Percentiles rank a stretch among this genome's conserved stretches.
Conservation (phyloP, 2,888 invertebrate species). For the Cyclophora punctaria region DNA sequence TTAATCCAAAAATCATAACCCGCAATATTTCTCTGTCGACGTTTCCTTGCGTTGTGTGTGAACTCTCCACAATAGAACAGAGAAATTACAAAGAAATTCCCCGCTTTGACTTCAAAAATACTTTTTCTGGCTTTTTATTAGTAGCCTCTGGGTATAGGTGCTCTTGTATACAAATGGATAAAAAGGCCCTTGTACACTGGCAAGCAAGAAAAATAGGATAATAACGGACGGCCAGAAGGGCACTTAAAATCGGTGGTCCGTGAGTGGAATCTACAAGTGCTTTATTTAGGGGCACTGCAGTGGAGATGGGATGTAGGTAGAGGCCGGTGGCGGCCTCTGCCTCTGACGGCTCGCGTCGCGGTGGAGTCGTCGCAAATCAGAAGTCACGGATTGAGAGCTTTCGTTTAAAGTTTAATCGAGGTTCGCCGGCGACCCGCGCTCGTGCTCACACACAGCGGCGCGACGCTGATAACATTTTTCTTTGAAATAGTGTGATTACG, state of each 20-base stretch:
- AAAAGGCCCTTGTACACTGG: slow-evolving; percentile 23
- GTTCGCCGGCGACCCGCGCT: no score
- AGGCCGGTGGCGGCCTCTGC: no score
- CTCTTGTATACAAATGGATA: slow-evolving; percentile 15
- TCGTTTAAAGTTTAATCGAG: no score
- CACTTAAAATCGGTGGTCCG: slow-evolving; percentile 43
- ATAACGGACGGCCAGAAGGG: slow-evolving; percentile 40
- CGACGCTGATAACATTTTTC: no score
- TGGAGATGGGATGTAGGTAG: not conserved
- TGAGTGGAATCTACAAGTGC: slow-evolving; percentile 41
- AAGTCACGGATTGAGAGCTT: no score
- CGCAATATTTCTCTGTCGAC: slow-evolving; percentile 14
- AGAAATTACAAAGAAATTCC: slow-evolving; percentile 14
- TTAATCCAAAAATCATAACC: not conserved
- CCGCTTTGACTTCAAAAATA: slow-evolving; percentile 19
- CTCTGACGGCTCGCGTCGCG: no score
- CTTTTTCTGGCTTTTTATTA: slow-evolving; percentile 16
- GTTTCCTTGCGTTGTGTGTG: slow-evolving; percentile 12
- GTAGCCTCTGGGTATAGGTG: slow-evolving; percentile 18
- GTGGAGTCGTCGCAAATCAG: no score
- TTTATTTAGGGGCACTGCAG: slow-evolving; percentile 20
- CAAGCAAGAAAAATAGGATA: slow-evolving; percentile 45
- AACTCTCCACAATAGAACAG: slow-evolving; percentile 13
- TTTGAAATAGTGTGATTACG: no score
- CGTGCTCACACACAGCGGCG: no score